Conservation (phyloP, 2,113 vertebrate species). For the Odocoileus hemionus region DNA sequence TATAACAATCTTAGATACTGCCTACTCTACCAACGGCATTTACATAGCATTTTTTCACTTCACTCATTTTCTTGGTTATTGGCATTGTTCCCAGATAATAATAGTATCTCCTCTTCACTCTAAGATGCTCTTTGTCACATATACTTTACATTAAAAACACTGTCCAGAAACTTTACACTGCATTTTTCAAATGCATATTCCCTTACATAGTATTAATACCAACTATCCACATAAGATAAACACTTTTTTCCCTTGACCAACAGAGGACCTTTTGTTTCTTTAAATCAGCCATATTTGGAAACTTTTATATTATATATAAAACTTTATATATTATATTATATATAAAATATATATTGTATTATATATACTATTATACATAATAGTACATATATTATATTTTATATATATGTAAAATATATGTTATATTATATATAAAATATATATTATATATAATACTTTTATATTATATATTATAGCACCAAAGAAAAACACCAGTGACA, state of each 20-base stretch:
- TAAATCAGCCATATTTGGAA: neutral
- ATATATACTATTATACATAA: too few species aligned
- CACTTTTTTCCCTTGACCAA: neutral
- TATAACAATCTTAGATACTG: conserved; percentile 40
- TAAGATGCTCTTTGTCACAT: conserved; percentile 43
- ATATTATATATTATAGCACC: neutral
- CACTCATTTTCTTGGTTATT: conserved; percentile 67
- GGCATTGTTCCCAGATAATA: conserved; percentile 62
- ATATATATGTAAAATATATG: too few species aligned
- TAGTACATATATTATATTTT: too few species aligned
- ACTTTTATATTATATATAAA: neutral
- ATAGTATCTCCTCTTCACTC: conserved; percentile 47
- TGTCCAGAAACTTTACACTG: neutral
- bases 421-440: too few species aligned
- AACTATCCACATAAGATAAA: neutral
- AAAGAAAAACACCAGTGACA: neutral
- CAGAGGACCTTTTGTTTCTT: neutral
- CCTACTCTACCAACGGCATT: neutral
- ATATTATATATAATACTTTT: too few species aligned
- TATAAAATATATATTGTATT: too few species aligned
- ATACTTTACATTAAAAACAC: conserved; percentile 50
- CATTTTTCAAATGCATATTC: conserved; percentile 36
- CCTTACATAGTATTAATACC: neutral
- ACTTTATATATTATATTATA: too few species aligned
- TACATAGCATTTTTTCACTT: conserved; percentile 61